Evolutionary conservation across 2,113 vertebrate species (phyloP), one percentile per base, ranked within the genome.

Genomic region (Prolemur simus): DNA sequence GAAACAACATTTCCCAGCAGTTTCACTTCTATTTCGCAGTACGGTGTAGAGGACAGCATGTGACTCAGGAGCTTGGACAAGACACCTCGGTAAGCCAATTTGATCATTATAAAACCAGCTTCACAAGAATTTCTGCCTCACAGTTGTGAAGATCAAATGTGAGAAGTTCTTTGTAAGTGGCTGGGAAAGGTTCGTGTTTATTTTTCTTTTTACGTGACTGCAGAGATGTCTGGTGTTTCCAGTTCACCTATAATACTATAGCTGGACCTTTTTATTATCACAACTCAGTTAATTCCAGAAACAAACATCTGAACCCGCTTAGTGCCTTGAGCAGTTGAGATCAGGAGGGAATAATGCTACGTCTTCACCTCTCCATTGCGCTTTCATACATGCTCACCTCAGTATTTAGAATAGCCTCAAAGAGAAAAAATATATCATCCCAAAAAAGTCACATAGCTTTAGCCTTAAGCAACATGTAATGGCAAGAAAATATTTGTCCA

Each of bases 141-240:
- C 45, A 69, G 54, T 45, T 81, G 15, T 14, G 49, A 88, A 94
- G 69, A 73, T 84, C 49, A 87, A 86, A 71, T 87, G 39, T 83
- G 64, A 87, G 58, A 34, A 47, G 17, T 71, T 94, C 64, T 85
- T 96, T 92, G n/a, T 81, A 54, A 94, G 69, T 6, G 39, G 23
- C 52, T 39, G 20, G 56, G 69, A 18, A 94, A 95, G 49, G 21
- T 77, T 94, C 3, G 1, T 87, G 87, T 73, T 97, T 85, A 73
- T 56, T 94, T 97, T 96, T 85, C 58, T 96, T 93, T 93, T 86
- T 69, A 77, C 63, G 87, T 90, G 88, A 86, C 49, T 77, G 18
- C 73, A 85, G 77, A 82, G 77, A 94, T 73, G 60, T 63, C 64
- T 27, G 0, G 37, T 82, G 68, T 94, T 89, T 97, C 71, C 88